A percentile compares a stretch with the other conserved stretches of the same genome.
These are phyloP conservation scores for Alcedo quadribrachys DNA, from an alignment of 2,797 vertebrate genomes.

Conservation along the genomic window DNA sequence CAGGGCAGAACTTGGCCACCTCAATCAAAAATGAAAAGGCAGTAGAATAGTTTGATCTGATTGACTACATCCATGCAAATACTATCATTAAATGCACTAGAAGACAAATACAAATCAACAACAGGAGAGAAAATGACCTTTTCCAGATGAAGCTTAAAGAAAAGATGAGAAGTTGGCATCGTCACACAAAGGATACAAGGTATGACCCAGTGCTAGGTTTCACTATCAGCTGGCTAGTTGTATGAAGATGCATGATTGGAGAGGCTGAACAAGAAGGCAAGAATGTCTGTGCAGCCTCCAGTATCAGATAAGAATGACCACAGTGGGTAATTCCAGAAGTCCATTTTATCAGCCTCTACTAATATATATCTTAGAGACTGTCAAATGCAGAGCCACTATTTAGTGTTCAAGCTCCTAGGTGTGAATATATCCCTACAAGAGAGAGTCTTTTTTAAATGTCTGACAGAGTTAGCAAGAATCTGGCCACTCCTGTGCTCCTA, in stretches of 20 bases:
- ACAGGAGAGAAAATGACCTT: background rate
- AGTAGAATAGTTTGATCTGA: background rate
- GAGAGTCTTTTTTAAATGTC: background rate
- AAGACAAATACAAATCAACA: background rate
- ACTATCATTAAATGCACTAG: background rate
- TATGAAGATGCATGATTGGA: background rate
- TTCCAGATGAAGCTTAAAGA: background rate
- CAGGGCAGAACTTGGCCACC: background rate
- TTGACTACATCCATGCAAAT: background rate
- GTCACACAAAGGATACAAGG: fast-evolving
- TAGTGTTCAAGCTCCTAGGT: background rate
- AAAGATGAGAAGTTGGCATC: background rate
- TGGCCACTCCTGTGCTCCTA: background rate
- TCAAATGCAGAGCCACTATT: background rate
- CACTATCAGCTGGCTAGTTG: background rate
- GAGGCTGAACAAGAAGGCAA: background rate
- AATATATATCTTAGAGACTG: background rate
- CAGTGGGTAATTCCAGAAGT: background rate
- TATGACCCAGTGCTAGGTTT: background rate
- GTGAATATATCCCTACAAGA: background rate
- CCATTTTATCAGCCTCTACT: background rate
- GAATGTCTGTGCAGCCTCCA: background rate
- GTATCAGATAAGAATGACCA: background rate
- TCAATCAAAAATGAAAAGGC: background rate
- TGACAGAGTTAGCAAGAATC: background rate